These are phyloP conservation scores for Gallirallus australis DNA, from an alignment of 2,797 vertebrate species.

Conservation along the genomic window DNA sequence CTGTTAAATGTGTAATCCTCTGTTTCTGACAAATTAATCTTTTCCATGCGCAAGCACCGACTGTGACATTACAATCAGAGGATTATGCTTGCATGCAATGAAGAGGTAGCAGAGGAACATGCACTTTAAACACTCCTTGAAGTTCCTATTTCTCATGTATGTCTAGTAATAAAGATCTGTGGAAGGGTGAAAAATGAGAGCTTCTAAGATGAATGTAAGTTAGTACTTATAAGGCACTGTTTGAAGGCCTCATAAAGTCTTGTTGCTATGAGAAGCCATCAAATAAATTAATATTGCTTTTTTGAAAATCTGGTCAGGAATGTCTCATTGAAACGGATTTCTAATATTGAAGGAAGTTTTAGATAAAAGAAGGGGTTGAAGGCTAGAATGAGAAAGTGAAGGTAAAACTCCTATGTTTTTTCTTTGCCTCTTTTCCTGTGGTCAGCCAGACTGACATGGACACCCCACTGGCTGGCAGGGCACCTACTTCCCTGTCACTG, in stretches of 20 bases:
- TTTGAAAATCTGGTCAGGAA: background rate
- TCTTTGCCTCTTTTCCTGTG: background rate
- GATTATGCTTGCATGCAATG: slow-evolving; percentile 23
- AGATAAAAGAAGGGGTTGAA: background rate
- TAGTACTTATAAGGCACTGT: background rate
- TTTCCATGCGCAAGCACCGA: background rate
- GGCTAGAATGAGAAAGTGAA: background rate
- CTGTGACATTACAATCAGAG: slow-evolving; percentile 19
- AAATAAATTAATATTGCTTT: background rate
- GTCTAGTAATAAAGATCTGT: background rate
- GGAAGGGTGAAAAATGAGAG: background rate
- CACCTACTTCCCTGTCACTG: background rate
- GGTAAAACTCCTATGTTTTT: background rate
- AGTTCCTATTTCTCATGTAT: background rate
- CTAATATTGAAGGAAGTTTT: background rate
- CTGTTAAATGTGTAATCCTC: slow-evolving; percentile 47
- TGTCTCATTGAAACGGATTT: background rate
- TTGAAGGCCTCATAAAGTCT: background rate
- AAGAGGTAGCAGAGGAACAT: background rate
- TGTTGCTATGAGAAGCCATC: background rate
- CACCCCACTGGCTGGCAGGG: background rate
- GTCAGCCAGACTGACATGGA: background rate
- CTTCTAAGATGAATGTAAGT: background rate
- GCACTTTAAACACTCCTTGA: background rate
- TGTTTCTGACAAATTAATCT: slow-evolving; percentile 58